Percentiles rank a stretch among this genome's conserved stretches.
Evolutionary conservation across 2,888 invertebrate species (phyloP).

Genomic region (Willowsia nigromaculata): DNA sequence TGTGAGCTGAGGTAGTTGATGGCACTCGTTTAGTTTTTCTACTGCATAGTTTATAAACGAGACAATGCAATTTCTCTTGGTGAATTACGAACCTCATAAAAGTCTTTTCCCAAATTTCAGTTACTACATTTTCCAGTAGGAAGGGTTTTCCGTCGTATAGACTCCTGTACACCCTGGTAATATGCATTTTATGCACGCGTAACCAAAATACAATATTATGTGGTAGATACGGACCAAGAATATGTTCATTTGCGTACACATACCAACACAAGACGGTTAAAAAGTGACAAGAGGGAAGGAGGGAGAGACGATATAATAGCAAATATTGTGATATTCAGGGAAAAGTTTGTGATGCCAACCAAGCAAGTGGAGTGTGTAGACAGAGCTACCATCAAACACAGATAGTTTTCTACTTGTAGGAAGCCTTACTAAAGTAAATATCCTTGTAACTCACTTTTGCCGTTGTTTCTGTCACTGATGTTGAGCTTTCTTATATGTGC

Average conservation of each 20-base stretch:
- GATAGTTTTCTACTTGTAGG: not conserved
- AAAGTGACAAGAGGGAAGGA: slow-evolving; percentile 33
- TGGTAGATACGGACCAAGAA: not conserved
- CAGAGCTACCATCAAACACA: slow-evolving; percentile 36
- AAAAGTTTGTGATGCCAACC: not conserved
- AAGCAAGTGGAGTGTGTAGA: not conserved
- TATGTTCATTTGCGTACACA: not conserved
- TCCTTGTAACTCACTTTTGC: slow-evolving; percentile 43
- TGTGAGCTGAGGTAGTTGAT: slow-evolving; percentile 56
- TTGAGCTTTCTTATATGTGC: slow-evolving; percentile 13
- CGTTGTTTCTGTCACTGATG: slow-evolving; percentile 8
- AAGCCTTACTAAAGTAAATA: slow-evolving; percentile 45
- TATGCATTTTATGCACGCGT: not conserved
- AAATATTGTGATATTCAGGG: slow-evolving; percentile 56
- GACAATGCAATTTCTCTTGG: slow-evolving; percentile 68
- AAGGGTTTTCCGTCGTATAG: not conserved
- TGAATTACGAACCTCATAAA: slow-evolving; percentile 69
- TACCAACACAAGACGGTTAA: slow-evolving; percentile 2
- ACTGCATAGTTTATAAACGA: slow-evolving; percentile 64
- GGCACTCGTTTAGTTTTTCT: slow-evolving; percentile 65
- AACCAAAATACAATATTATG: not conserved
- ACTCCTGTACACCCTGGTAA: not conserved
- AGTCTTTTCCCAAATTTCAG: slow-evolving; percentile 64
- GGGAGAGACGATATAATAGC: slow-evolving; percentile 12
- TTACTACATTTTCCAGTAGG: slow-evolving; percentile 48